Evolutionary conservation across 2,113 vertebrate species (phyloP).

Genomic region (Grammomys surdaster): DNA sequence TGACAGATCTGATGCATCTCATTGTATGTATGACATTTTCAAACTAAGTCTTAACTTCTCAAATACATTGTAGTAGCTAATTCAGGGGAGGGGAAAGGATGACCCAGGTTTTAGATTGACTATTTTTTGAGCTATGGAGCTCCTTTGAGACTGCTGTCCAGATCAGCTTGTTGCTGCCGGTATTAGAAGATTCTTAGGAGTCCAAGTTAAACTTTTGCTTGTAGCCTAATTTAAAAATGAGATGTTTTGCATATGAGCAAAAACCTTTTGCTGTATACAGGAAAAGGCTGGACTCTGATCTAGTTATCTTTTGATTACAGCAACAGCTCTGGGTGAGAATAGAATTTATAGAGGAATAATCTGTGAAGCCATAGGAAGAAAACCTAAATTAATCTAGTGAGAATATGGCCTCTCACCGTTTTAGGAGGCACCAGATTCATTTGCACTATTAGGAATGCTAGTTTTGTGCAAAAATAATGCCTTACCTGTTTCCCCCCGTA

Average conservation of each 20-base stretch:
- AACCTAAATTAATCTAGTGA: slow-evolving; percentile 82
- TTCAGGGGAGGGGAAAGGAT: slow-evolving; percentile 77
- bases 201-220: slow-evolving; percentile 56
- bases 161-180: slow-evolving; percentile 75
- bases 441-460: slow-evolving; percentile 89
- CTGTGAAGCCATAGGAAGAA: slow-evolving; percentile 88
- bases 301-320: slow-evolving; percentile 58
- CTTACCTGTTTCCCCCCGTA: slow-evolving; percentile 86
- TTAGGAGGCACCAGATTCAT: slow-evolving; percentile 86
- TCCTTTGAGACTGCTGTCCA: slow-evolving; percentile 68
- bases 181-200: slow-evolving; percentile 61
- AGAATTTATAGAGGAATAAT: slow-evolving; percentile 73
- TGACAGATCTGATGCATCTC: slow-evolving; percentile 69
- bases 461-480: slow-evolving; percentile 88
- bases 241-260: slow-evolving; percentile 55
- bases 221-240: slow-evolving; percentile 46
- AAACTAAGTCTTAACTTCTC: slow-evolving; percentile 82
- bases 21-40: slow-evolving; percentile 70
- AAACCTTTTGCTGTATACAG: slow-evolving; percentile 74
- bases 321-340: slow-evolving; percentile 69
- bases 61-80: slow-evolving; percentile 71
- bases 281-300: slow-evolving; percentile 70
- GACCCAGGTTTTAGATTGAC: slow-evolving; percentile 78
- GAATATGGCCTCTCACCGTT: slow-evolving; percentile 76
- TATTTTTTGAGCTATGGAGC: slow-evolving; percentile 74